These are phyloP conservation scores for Selene dorsalis DNA, from an alignment of 2,797 vertebrate species.

Conservation along the genomic window DNA sequence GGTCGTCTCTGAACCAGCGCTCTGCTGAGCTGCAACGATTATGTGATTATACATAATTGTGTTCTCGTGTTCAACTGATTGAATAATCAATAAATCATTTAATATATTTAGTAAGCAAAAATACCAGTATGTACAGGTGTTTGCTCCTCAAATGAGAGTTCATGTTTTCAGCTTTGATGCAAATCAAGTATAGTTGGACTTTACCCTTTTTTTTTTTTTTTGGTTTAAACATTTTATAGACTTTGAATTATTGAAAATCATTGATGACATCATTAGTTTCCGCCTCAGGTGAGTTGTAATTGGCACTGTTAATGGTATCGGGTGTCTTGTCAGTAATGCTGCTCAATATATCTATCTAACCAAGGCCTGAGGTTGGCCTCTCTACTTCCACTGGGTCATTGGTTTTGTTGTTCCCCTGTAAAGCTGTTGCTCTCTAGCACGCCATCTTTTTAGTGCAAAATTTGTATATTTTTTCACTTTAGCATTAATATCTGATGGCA, in stretches of 20 bases:
- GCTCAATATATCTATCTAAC: constrained; percentile 56
- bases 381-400: constrained; percentile 14
- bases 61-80: too few relatives aligned
- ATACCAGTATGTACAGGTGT: not conserved
- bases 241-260: constrained; percentile 1
- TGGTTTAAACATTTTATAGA: too few relatives aligned
- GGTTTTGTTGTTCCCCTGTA: constrained; percentile 10
- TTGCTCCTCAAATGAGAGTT: not conserved
- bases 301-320: constrained; percentile 2
- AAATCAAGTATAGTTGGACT: not conserved
- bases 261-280: constrained; percentile 10
- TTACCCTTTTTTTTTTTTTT: not conserved
- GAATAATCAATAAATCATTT: not conserved
- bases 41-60: not conserved
- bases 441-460: constrained; percentile 7
- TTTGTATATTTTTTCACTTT: constrained; percentile 18
- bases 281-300: constrained; percentile 30
- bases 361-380: constrained; percentile 23
- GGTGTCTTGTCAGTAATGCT: constrained; percentile 12
- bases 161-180: not conserved
- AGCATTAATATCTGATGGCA: constrained; percentile 33
- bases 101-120: not conserved
- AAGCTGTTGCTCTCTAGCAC: constrained; percentile 28
- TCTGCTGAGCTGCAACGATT: not conserved
- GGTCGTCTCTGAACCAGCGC: not conserved